These are phyloP conservation scores for Sphyrna mokarran DNA, from an alignment of 2,113 vertebrate genomes.

Conservation along the genomic window DNA sequence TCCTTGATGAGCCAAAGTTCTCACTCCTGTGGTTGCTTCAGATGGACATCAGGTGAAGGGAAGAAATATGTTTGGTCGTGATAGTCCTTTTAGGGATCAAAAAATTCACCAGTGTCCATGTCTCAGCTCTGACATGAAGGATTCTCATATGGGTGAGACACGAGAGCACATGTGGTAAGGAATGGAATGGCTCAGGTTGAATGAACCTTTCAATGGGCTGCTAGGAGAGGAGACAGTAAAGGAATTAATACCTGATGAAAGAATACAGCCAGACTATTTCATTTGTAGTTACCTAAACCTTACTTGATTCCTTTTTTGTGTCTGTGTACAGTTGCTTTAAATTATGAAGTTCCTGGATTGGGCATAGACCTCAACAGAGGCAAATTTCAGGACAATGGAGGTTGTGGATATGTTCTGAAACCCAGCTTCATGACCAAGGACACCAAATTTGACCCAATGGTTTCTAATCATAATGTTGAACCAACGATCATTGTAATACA, in stretches of 20 bases:
- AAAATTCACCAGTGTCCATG: background rate
- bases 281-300: background rate
- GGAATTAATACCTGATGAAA: background rate
- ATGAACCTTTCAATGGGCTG: background rate
- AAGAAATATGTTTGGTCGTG: background rate
- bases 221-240: background rate
- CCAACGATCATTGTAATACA: constrained; percentile 57
- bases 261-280: too few species aligned
- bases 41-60: background rate
- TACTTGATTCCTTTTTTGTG: constrained; percentile 36
- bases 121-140: background rate
- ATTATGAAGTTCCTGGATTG: constrained; percentile 70
- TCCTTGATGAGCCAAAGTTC: background rate
- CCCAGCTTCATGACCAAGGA: constrained; percentile 55
- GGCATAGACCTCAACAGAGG: constrained; percentile 76
- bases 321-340: constrained; percentile 68
- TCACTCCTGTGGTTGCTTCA: background rate
- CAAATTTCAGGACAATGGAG: constrained; percentile 79
- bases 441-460: constrained; percentile 54
- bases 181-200: background rate
- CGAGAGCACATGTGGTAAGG: background rate
- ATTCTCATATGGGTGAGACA: background rate
- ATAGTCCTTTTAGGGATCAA: background rate
- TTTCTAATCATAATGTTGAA: constrained; percentile 38
- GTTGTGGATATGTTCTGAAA: constrained; percentile 76